A percentile compares a stretch with the other conserved stretches of the same genome.
Evolutionary conservation across 2,113 vertebrate genomes (phyloP).

Genomic region (Misgurnus anguillicaudatus): DNA sequence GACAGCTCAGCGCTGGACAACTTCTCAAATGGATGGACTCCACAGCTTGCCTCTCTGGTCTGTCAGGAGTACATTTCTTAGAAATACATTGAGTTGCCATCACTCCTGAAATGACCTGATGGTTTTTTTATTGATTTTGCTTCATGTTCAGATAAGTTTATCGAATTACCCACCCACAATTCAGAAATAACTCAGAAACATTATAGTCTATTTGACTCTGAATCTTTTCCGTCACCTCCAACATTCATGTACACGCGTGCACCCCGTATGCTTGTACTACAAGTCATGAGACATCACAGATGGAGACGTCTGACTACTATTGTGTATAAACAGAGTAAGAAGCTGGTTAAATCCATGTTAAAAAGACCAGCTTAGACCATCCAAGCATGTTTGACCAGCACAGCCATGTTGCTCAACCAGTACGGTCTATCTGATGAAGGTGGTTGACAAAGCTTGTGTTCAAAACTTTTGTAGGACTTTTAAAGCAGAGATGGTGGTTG

Average conservation of each 20-base stretch:
- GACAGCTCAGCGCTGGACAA: conserved; percentile 87
- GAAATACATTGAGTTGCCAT: background rate
- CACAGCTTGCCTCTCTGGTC: conserved; percentile 91
- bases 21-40: conserved; percentile 98
- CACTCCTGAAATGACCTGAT: background rate
- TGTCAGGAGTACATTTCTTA: conserved; percentile 23
- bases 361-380: too few relatives aligned
- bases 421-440: background rate
- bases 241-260: background rate
- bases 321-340: conserved; percentile 10
- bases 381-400: too few relatives aligned
- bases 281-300: conserved; percentile 26
- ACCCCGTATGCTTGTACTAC: conserved; percentile 30
- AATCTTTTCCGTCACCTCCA: background rate
- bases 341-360: background rate
- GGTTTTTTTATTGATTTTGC: background rate
- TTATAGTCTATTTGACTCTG: background rate
- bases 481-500: conserved; percentile 50
- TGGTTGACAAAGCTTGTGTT: background rate
- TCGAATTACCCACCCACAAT: background rate
- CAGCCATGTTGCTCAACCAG: too few relatives aligned
- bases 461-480: conserved; percentile 8
- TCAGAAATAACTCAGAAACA: too few relatives aligned
- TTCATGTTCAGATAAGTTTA: background rate
- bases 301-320: background rate